Evolutionary conservation across 2,797 vertebrate genomes (phyloP), one percentile per base, ranked within the genome.

Genomic region (Gastrophryne carolinensis): DNA sequence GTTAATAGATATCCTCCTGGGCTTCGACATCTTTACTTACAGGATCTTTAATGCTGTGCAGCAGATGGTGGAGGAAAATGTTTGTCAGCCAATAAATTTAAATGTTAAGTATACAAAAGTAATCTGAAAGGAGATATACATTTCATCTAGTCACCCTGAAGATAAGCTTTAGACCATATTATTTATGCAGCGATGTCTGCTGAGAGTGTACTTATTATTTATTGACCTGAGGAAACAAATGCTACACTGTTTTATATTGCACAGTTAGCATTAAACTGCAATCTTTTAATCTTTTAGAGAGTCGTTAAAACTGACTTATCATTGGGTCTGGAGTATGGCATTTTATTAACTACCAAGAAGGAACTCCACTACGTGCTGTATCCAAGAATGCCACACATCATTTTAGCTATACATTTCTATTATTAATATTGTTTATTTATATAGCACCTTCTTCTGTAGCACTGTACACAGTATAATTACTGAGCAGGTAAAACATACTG

Each of bases 21-120:
- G 86, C 68, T 83, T 83, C 52, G 47, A 50, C 44, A 79, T 87
- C 84, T 86, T 89, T 87, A 89, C 78, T 89, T 89, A 89, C 86
- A 89, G 81, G 80, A 90, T 85, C 80, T 87, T 85, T 84, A 88
- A 81, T 71, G 67, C 53, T 78, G 75, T 72, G 66, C 73, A 85
- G 80, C 89, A 91, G 90, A 89, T 91, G 89, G 82, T 82, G 62
- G 53, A 17, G 68, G 66, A 24, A 75, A 81, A 75, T 87, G 81
- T 86, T 83, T 89, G 80, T 85, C 24, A 10, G 78, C 77, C 86
- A 85, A 87, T 87, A 84, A 1, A 62, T 88, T 87, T 83, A 86
- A 88, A 87, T 83, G 79, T 83, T 82, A 84, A 65, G 27, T 75
- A 32, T 34, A 81, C 39, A 81, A 71, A 60, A 80, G 47, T 70